Base-by-base conservation (phyloP, 2,113 vertebrate species). In the Coreoperca whiteheadi region DNA sequence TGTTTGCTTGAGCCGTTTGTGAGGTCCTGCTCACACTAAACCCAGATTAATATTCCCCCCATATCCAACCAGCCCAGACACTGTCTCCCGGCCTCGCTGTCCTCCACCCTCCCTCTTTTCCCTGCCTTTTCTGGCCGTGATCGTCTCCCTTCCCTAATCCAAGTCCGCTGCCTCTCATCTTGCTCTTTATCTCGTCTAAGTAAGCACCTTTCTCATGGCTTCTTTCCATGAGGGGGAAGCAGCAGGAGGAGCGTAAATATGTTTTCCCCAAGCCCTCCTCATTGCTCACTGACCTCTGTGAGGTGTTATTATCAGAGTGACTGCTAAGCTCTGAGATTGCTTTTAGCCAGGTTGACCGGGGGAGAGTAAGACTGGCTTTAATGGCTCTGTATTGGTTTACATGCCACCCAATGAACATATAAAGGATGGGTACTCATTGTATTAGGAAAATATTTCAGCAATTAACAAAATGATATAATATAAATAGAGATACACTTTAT, bases 31-130 rank as follows among this genome's bases (percentile, higher is more conserved):
- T 97, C 95, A 94, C 93, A 96, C 96, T 99, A 98, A 99, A 97
- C 96, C 96, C 96, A 97, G 98, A 99, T 99, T 99, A 99, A 97
- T 97, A 97, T 97, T 97, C 96, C 97, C 95, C 97, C 96, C 96
- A 94, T 95, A 95, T 97, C 97, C 97, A 96, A 95, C 94, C 43
- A 95, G 94, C 94, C 95, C 96, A 95, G 96, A 96, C 96, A 96
- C 95, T 94, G 94, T 93, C 95, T 96, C 95, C 92, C 79, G 66
- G 90, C 89, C 92, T 87, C 76, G 46, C 90, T 87, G 87, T 94
- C 94, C 95, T 90, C 94, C 92, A 91, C 94, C 92, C 92, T 91
- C 91, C 82, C 88, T 91, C 91, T 37, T 46, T 79, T 66, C 73
- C 80, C 82, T 89, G 81, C 88, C 93, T 96, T 91, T 91, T 87